These are phyloP conservation scores for Conchocele bisecta DNA, from an alignment of 2,888 invertebrate species.

Conservation along the genomic window DNA sequence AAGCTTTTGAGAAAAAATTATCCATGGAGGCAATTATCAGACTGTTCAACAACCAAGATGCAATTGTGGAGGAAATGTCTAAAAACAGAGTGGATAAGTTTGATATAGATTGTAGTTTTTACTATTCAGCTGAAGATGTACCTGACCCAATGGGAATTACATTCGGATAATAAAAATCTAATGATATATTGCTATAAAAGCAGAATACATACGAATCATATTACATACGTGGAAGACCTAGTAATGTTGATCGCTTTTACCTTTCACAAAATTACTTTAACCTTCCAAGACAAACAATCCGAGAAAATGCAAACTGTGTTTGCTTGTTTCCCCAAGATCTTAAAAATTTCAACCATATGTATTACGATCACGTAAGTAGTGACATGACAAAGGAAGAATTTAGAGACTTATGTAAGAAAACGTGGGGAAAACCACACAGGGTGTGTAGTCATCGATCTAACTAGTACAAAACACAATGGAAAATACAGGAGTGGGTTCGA, in stretches of 20 bases:
- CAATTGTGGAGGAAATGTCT: no score
- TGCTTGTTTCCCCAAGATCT: neutral
- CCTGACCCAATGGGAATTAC: constrained; percentile 20
- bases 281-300: constrained; percentile 13
- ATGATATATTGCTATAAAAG: constrained; percentile 21
- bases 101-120: neutral
- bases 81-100: no score
- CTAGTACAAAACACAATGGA: no score
- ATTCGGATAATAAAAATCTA: constrained; percentile 16
- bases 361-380: neutral
- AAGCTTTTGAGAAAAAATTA: constrained; percentile 10
- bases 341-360: neutral
- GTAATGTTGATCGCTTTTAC: no score
- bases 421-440: no score
- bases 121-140: constrained; percentile 10
- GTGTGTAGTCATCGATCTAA: no score
- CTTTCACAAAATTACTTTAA: constrained; percentile 29
- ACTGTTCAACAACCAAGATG: no score
- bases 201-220: neutral
- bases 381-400: constrained; percentile 1
- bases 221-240: constrained; percentile 13
- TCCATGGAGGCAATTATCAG: neutral
- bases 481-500: no score
- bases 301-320: constrained; percentile 18
- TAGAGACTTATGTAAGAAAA: neutral